Percentiles rank a stretch among this genome's conserved stretches.
phyloP scores from a whole-genome alignment of 1,140 invertebrate genomes.

The Eupristina koningsbergeri region DNA sequence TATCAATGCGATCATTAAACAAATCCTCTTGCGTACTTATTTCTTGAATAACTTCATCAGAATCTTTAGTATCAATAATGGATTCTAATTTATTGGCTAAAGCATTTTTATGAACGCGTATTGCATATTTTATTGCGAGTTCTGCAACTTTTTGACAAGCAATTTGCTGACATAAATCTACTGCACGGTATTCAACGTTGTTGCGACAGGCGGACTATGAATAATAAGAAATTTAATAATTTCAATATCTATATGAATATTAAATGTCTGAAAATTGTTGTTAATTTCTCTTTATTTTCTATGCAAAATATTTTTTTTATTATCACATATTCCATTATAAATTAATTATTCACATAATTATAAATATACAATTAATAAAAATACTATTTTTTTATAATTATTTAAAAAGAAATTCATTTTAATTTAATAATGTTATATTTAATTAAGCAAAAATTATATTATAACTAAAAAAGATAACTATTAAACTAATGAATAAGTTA shows the following conservation, averaged over 20 bases:
- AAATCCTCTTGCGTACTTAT: slow-evolving; percentile 54
- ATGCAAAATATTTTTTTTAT: no score
- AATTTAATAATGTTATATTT: background rate
- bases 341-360: no score
- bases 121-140: slow-evolving; percentile 90
- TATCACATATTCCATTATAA: no score
- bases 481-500: no score
- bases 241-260: background rate
- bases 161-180: slow-evolving; percentile 90
- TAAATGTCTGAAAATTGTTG: background rate
- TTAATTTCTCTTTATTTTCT: slow-evolving; percentile 36
- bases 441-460: background rate
- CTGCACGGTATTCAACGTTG: slow-evolving; percentile 87
- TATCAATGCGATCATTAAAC: slow-evolving; percentile 62
- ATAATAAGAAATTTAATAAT: slow-evolving; percentile 59
- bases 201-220: slow-evolving; percentile 87
- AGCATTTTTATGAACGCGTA: slow-evolving; percentile 81
- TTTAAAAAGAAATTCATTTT: no score
- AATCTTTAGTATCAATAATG: slow-evolving; percentile 64
- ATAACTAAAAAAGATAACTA: no score
- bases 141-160: slow-evolving; percentile 83
- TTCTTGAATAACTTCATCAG: slow-evolving; percentile 60
- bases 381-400: no score
- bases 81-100: slow-evolving; percentile 83
- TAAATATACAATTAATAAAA: no score